Evolutionary conservation across 2,113 vertebrate genomes (phyloP).

Genomic region (Microtus pennsylvanicus): DNA sequence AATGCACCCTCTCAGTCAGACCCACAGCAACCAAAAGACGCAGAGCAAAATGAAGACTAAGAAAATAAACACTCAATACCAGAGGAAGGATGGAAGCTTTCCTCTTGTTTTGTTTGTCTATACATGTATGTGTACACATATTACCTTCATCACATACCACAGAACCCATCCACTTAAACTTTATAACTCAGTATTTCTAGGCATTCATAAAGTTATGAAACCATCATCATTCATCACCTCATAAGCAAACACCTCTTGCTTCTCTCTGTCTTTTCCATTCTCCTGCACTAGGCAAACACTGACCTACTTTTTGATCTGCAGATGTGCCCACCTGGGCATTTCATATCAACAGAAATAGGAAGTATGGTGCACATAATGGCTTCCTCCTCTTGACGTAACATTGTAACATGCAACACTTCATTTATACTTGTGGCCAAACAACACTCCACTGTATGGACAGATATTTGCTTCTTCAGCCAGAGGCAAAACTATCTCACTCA

Average conservation of each 20-base stretch:
- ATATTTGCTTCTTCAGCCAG: slow-evolving; percentile 20
- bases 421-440: neutral
- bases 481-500: neutral
- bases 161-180: neutral
- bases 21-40: neutral
- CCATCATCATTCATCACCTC: neutral
- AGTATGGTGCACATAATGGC: neutral
- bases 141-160: neutral
- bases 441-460: neutral
- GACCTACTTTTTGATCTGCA: neutral
- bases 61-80: neutral
- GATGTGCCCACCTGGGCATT: neutral
- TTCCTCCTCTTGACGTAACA: neutral
- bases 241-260: neutral
- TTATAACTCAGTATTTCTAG: neutral
- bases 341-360: neutral
- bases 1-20: neutral
- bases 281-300: neutral
- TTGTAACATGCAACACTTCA: neutral
- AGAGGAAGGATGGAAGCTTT: neutral
- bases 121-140: neutral
- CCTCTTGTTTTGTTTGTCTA: neutral
- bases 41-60: neutral
- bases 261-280: neutral
- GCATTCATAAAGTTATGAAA: neutral